Evolutionary conservation across 2,797 vertebrate genomes (phyloP), one percentile per base, ranked within the genome.

Genomic region (Coranthus polyacanthus): DNA sequence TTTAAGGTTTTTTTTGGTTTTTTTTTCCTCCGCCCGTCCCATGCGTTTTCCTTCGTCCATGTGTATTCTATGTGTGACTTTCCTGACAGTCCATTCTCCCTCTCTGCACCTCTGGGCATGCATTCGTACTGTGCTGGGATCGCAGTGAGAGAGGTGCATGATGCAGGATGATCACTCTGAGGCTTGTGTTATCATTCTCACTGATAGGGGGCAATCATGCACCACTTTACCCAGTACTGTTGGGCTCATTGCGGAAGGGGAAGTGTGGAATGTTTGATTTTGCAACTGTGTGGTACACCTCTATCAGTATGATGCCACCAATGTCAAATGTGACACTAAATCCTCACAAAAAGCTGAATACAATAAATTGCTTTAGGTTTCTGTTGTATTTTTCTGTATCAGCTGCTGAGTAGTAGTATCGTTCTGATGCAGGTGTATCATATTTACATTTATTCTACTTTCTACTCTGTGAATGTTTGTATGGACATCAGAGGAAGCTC

Each of bases 171-270:
- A 71, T 82, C 75, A 75, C 81, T 57, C 64, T 10, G 6, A 77
- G 72, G 84, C 75, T 76, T 85, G 75, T 87, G 78, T 66, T 78
- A 64, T 78, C 84, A 75, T 78, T 84, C 57, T 71, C 57, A 55
- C 83, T 62, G 79, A 65, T 68, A 88, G 89, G 73, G 86, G 85
- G 85, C 77, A 20, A 68, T 85, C 85, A 84, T 75, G 89, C 84
- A 85, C 85, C 86, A 84, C 65, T 81, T 71, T 83, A 88, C 78
- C 79, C 89, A 89, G 89, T 89, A 78, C 89, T 89, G 85, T 84
- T 21, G 85, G 83, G 87, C 82, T 89, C 70, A 70, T 69, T 65
- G 72, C 18, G n/a, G 64, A 77, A 58, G 58, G 38, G 67, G 62
- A 73, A 36, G 59, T 0, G 58, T 75, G 75, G 58, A 63, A 51